Evolutionary conservation across 2,797 vertebrate genomes (phyloP).

Genomic region (Salmo trutta): DNA sequence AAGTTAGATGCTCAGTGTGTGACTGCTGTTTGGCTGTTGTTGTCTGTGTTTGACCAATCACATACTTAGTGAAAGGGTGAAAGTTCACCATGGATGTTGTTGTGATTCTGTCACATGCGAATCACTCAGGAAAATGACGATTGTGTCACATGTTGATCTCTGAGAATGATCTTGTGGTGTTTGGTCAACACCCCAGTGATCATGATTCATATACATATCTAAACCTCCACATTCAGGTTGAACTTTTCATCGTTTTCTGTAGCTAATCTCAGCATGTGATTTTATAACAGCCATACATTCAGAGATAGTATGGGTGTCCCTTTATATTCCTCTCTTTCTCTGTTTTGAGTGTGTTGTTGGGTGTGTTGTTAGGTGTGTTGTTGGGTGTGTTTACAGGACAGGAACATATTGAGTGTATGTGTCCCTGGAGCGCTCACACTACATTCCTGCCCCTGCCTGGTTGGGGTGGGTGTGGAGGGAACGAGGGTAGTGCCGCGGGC

Average conservation of each 20-base stretch:
- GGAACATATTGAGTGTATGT: not conserved
- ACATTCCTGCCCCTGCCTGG: constrained; percentile 22
- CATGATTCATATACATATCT: not conserved
- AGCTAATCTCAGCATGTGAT: not conserved
- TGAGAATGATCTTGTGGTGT: not conserved
- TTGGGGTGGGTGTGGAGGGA: not conserved
- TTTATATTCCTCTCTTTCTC: not conserved
- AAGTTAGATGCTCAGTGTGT: not conserved
- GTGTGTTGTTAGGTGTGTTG: not conserved
- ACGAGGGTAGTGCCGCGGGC: not conserved
- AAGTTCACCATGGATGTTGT: not conserved
- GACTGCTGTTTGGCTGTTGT: not conserved
- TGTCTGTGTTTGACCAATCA: not conserved
- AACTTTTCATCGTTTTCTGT: not conserved
- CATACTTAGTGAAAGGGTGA: constrained; percentile 4
- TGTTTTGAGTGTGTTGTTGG: not conserved
- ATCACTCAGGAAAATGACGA: not conserved
- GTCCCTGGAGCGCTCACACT: not conserved
- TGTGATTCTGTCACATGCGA: constrained; percentile 4
- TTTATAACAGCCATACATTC: not conserved
- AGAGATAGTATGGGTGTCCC: not conserved
- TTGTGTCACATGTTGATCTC: not conserved
- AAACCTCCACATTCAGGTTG: not conserved
- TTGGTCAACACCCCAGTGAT: not conserved
- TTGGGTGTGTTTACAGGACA: constrained; percentile 4